phyloP scores from a whole-genome alignment of 2,797 vertebrate genomes.

The Crocodylus rhombifer region DNA sequence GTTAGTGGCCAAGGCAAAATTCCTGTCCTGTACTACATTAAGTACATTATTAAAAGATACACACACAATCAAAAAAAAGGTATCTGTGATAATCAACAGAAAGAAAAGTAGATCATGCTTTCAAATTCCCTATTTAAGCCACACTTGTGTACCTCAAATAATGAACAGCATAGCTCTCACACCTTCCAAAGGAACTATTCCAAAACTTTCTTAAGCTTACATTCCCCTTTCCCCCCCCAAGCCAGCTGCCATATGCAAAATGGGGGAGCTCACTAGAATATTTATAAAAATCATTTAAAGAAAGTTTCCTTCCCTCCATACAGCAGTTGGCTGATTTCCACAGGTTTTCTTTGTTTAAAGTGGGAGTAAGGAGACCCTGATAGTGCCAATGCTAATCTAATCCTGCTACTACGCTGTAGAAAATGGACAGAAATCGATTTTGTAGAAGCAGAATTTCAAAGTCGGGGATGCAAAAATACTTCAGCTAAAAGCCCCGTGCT shows the following conservation, averaged over 20 bases:
- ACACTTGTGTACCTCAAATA: neutral
- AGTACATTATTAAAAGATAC: too few species aligned
- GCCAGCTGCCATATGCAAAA: neutral
- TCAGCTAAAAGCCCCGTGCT: neutral
- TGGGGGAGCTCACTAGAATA: neutral
- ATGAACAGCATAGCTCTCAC: neutral
- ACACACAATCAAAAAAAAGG: too few species aligned
- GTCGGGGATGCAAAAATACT: neutral
- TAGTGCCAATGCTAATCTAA: neutral
- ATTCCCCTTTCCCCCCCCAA: fast-evolving
- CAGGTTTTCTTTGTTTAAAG: neutral
- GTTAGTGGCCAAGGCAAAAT: neutral
- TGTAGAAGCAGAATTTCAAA: neutral
- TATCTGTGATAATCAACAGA: neutral
- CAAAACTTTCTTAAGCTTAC: neutral
- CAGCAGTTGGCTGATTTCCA: neutral
- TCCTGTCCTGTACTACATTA: neutral
- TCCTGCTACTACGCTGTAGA: neutral
- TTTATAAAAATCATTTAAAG: neutral
- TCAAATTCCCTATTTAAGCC: fast-evolving
- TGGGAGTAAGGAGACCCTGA: neutral
- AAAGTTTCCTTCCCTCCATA: neutral
- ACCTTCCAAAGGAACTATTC: neutral
- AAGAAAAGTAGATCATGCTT: neutral
- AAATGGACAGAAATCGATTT: neutral